Conservation (phyloP, 2,797 vertebrate genomes). For the Tiaroga cobitis region DNA sequence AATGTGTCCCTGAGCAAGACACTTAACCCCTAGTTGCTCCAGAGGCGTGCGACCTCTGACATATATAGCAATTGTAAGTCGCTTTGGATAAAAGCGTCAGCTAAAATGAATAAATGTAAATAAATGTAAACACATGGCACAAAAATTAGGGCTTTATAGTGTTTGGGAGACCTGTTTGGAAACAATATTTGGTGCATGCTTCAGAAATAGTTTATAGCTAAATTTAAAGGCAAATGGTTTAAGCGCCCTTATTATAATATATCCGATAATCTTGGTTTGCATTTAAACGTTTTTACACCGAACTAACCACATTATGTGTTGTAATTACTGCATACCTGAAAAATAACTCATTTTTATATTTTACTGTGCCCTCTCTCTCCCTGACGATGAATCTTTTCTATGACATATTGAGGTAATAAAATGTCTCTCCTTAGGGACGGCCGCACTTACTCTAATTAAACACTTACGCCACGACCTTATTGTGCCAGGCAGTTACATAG, state of each 20-base stretch:
- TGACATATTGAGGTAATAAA: conserved; percentile 85
- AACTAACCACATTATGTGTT: conserved; percentile 7
- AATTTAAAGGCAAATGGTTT: background rate
- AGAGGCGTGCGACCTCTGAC: no score
- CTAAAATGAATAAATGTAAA: no score
- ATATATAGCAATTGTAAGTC: no score
- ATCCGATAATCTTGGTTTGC: background rate
- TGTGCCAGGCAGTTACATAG: conserved; percentile 72
- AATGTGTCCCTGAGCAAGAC: no score
- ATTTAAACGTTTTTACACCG: conserved; percentile 1
- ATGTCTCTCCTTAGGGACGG: conserved; percentile 74
- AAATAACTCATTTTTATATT: conserved; percentile 40
- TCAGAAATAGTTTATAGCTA: background rate
- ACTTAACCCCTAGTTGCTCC: no score
- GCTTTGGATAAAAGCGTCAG: no score
- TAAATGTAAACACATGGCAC: background rate
- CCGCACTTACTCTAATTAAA: conserved; percentile 81
- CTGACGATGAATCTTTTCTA: conserved; percentile 63
- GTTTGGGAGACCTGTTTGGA: background rate
- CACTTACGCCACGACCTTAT: conserved; percentile 76
- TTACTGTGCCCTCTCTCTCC: conserved; percentile 34
- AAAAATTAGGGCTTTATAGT: background rate
- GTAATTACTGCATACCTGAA: conserved; percentile 34
- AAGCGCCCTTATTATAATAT: background rate
- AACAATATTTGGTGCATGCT: background rate